A percentile compares a stretch with the other conserved stretches of the same genome.
Evolutionary conservation across 1,140 invertebrate genomes (phyloP).

Genomic region (Trichonephila clavipes): DNA sequence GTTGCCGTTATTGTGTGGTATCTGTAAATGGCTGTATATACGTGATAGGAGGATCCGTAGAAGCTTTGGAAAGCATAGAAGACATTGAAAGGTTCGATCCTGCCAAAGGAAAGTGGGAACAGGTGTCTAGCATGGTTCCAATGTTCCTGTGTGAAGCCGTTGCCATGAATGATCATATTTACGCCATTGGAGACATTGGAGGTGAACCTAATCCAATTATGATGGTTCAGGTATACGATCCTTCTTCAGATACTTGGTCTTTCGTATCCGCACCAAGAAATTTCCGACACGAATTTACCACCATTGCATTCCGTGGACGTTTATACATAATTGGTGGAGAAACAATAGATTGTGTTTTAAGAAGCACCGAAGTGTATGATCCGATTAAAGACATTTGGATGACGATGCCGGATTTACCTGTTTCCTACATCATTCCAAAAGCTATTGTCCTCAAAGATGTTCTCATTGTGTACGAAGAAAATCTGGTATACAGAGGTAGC

Average conservation of each 20-base stretch:
- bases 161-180: constrained; percentile 12
- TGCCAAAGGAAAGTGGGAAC: not conserved
- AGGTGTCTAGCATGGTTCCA: not conserved
- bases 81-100: constrained; percentile 28
- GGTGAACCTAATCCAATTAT: not conserved
- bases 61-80: not conserved
- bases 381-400: constrained; percentile 10
- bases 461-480: constrained; percentile 8
- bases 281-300: constrained; percentile 25
- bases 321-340: constrained; percentile 27
- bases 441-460: not conserved
- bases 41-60: not conserved
- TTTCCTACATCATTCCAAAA: not conserved
- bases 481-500: not conserved
- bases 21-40: not conserved
- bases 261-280: not conserved
- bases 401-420: constrained; percentile 14
- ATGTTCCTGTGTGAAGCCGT: constrained; percentile 6
- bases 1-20: not conserved
- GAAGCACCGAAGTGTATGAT: constrained; percentile 29
- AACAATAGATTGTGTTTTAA: not conserved
- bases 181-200: constrained; percentile 22
- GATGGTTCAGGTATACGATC: constrained; percentile 43
- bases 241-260: not conserved
- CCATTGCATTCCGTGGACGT: not conserved